Base-by-base conservation (phyloP, 2,888 invertebrate genomes). In the Pedicia rivosa region DNA sequence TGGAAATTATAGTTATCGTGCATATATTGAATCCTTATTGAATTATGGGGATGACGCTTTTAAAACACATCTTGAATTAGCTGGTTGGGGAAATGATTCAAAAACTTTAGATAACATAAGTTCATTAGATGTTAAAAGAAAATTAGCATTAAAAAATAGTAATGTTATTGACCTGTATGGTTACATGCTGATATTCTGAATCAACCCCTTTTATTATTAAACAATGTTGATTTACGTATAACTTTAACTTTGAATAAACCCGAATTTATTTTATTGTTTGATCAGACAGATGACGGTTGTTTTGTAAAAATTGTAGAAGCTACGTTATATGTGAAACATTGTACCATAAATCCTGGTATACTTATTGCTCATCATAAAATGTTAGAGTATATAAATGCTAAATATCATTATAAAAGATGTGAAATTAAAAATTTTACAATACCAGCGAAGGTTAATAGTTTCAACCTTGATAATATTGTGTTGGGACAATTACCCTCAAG, bases 11-110 rank as follows among this genome's bases (percentile, higher is more conserved):
- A 24, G 30, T 3, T 42, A 38, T 28, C 5, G 39, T 9, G 28
- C 37, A 17, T 40, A 38, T 13, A 31, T 41, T 17, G 39, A 41
- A 37, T 13, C 12, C 17, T 17, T 39, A 19, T 19, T 39, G 5
- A 42, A 39, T 27, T 42, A 37, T 26, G 36, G 39, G 6, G 25
- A 32, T 17, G 37, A 30, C 26, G 37, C 35, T 6, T 22, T 34
- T 17, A 22, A 17, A n/a, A 28, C 30, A 12, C 39, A 39, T 13
- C 16, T 38, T 3, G 24, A 36, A 22, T 12, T n/a, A n/a, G 12
- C 19, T 9, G 31, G 34, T 9, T 37, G 37, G 37, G 12, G 10
- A 14, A 20, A 31, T 13, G 31, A 35, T 28, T 4, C 10, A 1
- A 5, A 29, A 28, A 20, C 17, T 32, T 29, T 32, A 22, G 35